Conservation (phyloP, 92 coral and sea anemone species). For the Parazoanthus swiftii region DNA sequence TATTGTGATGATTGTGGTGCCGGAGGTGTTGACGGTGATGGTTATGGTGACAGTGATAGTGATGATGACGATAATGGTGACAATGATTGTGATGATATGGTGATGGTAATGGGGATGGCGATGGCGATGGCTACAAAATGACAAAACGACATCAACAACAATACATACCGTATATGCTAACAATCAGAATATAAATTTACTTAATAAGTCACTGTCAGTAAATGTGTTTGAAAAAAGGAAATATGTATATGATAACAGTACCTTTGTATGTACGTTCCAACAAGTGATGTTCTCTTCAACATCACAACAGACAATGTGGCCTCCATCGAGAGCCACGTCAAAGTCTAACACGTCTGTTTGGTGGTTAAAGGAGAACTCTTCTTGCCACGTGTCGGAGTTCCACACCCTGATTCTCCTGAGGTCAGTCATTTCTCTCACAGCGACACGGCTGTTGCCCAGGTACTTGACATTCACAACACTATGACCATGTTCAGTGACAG, state of each 20-base stretch:
- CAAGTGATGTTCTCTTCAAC: constrained; percentile 13
- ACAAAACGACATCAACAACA: too few relatives aligned
- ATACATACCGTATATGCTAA: neutral
- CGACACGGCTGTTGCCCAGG: constrained; percentile 28
- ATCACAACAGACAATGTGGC: constrained; percentile 25
- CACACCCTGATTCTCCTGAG: constrained; percentile 21
- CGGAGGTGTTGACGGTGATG: neutral
- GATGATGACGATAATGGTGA: neutral
- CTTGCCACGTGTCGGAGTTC: constrained; percentile 16
- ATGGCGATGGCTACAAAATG: neutral
- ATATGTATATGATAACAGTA: neutral
- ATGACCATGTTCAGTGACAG: constrained; percentile 30
- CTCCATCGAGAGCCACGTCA: constrained; percentile 26
- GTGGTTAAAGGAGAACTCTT: constrained; percentile 24
- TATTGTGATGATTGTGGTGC: neutral
- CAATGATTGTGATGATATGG: neutral
- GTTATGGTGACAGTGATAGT: neutral
- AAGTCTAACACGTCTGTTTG: constrained; percentile 29
- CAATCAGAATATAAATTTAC: too few relatives aligned
- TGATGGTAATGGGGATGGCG: too few relatives aligned
- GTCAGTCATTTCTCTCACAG: constrained; percentile 4
- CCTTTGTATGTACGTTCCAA: constrained; percentile 21
- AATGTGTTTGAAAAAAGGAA: too few relatives aligned
- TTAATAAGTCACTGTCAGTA: neutral
- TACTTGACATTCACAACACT: constrained; percentile 24